Evolutionary conservation across 2,113 vertebrate genomes (phyloP).

Genomic region (Calidris pygmaea): DNA sequence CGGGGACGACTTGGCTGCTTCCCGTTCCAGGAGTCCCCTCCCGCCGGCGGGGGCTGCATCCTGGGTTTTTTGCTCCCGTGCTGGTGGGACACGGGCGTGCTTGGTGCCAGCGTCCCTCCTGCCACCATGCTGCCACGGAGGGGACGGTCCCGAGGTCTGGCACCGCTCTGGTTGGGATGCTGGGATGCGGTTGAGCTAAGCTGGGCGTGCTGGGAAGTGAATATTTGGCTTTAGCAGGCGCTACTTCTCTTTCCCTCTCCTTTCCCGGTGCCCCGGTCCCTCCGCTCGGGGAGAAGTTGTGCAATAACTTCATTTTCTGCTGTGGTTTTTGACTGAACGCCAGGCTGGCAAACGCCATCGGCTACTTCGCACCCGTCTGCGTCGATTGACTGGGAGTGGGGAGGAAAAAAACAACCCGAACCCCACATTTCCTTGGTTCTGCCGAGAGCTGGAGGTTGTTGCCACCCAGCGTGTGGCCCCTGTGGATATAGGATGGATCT

Average conservation of each 20-base stretch:
- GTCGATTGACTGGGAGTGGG: too few species aligned
- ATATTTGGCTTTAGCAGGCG: not conserved
- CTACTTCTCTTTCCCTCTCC: not conserved
- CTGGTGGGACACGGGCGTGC: not conserved
- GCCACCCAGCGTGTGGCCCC: not conserved
- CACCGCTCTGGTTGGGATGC: rapidly evolving
- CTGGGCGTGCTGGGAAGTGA: not conserved
- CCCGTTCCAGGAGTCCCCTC: not conserved
- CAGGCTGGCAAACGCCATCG: rapidly evolving
- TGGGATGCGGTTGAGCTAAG: too few species aligned
- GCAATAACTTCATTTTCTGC: not conserved
- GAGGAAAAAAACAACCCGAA: too few species aligned
- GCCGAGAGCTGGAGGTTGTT: not conserved
- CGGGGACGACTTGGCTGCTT: not conserved
- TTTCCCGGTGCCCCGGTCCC: not conserved
- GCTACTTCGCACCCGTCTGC: rapidly evolving
- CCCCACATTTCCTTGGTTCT: not conserved
- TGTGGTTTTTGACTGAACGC: not conserved
- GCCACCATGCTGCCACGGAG: rapidly evolving
- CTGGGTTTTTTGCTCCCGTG: not conserved
- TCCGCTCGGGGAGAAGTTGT: too few species aligned
- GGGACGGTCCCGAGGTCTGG: not conserved
- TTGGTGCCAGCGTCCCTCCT: not conserved
- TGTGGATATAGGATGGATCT: rapidly evolving
- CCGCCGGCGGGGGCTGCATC: not conserved